Evolutionary conservation across 2,797 vertebrate genomes (phyloP).

Genomic region (Hozukius guyotensis): DNA sequence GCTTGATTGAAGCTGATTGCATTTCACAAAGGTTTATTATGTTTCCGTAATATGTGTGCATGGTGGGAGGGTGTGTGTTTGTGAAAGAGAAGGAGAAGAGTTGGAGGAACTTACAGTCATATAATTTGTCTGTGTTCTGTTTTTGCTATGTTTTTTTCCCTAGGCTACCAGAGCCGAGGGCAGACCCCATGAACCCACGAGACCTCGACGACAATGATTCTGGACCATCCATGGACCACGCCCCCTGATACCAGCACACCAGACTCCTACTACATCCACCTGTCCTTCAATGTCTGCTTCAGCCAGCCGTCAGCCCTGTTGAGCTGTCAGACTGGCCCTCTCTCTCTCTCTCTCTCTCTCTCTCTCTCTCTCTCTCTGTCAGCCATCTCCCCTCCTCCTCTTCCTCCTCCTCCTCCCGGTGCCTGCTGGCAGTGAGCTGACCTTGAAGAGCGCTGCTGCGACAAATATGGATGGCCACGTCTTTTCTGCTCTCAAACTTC

Average conservation of each 20-base stretch:
- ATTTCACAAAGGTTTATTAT: conserved; percentile 67
- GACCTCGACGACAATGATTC: conserved; percentile 72
- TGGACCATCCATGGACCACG: conserved; percentile 74
- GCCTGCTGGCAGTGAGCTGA: conserved; percentile 50
- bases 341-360: conserved; percentile 31
- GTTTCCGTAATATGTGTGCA: conserved; percentile 47
- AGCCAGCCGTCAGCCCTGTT: conserved; percentile 34
- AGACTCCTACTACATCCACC: conserved; percentile 13
- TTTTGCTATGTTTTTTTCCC: background rate
- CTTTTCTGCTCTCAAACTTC: conserved; percentile 53
- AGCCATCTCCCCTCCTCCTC: conserved; percentile 8
- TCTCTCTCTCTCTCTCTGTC: conserved; percentile 40
- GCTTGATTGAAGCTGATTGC: conserved; percentile 76
- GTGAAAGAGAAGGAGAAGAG: background rate
- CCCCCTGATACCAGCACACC: conserved; percentile 68
- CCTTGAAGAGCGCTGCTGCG: conserved; percentile 64
- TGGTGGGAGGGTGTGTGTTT: conserved; percentile 8
- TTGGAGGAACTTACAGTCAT: background rate
- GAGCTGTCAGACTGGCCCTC: conserved; percentile 40
- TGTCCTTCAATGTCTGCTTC: conserved; percentile 47
- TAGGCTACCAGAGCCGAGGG: conserved; percentile 79
- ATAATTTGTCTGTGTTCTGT: background rate
- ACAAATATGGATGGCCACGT: conserved; percentile 64
- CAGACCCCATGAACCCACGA: conserved; percentile 62
- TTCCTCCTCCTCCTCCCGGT: background rate